These are phyloP conservation scores for Drosophila anomelani DNA, from an alignment of 2,888 invertebrate species.

Conservation along the genomic window DNA sequence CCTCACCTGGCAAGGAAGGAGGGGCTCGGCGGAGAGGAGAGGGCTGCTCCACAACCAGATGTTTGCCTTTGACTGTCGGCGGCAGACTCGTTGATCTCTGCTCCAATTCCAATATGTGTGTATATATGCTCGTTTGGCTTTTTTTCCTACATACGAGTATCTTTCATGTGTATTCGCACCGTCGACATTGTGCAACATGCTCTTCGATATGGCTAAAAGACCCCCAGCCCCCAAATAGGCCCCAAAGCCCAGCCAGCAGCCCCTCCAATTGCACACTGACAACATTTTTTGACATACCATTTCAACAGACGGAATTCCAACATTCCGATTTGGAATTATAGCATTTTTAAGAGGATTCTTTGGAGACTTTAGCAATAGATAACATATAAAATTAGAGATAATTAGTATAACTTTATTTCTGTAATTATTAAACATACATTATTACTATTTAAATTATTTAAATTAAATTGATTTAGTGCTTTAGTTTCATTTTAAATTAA, in stretches of 20 bases:
- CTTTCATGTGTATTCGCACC: constrained; percentile 37
- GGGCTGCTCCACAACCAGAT: constrained; percentile 47
- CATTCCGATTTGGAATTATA: not conserved
- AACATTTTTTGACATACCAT: constrained; percentile 6
- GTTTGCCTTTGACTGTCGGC: constrained; percentile 54
- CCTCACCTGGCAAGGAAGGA: constrained; percentile 7
- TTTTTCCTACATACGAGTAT: constrained; percentile 7
- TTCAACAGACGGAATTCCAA: constrained; percentile 4
- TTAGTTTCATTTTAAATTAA: too few species aligned
- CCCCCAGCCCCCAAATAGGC: constrained; percentile 24
- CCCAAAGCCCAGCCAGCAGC: not conserved
- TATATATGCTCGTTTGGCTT: constrained; percentile 21
- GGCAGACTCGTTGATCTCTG: constrained; percentile 74
- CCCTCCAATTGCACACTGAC: constrained; percentile 13
- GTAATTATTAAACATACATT: not conserved
- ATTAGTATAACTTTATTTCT: not conserved
- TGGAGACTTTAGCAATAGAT: not conserved
- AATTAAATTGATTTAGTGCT: too few species aligned
- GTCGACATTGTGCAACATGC: constrained; percentile 70
- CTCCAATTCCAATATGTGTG: constrained; percentile 60
- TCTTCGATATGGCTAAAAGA: constrained; percentile 49
- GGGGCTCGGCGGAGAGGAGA: not conserved
- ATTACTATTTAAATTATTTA: too few species aligned
- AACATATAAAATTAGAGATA: too few species aligned
- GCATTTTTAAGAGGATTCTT: not conserved